Evolutionary conservation across 2,113 vertebrate species (phyloP), one percentile per base, ranked within the genome.

Genomic region (Sarotherodon lohbergeri): DNA sequence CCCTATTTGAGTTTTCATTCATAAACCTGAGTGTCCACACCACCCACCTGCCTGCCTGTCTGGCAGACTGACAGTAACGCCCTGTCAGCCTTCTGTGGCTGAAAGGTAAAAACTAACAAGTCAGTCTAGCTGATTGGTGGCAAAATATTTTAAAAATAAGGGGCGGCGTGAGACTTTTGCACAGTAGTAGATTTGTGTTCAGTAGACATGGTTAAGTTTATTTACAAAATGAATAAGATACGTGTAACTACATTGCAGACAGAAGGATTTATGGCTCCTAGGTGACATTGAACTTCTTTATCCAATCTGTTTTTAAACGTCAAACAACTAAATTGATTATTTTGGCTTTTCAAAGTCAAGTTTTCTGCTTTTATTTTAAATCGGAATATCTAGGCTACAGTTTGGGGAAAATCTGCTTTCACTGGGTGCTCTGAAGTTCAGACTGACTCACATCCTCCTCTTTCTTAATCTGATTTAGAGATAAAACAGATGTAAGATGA

Each of bases 1-100:
- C 5, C 55, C 12, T 27, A 1, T 8, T 59, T 59, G 7, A 29
- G 56, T 59, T 1, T 59, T 3, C 13, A 59, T 59, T 59, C 24
- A 59, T 29, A 0, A 59, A 29, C 56, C 0, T 59, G 24, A 29
- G 24, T 0, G 13, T 59, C 24, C 24, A 59, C 13, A 7, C 0
- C 56, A 16, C 56, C 24, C 56, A 16, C 24, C 24, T 14, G 13
- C 24, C 24, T 14, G 13, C 13, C 56, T 5, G 56, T 14, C 1
- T 57, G 55, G 0, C 14, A 7, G 56, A 29, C 13, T 59, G 56
- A 29, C 56, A 16, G 7, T 9, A 29, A 29, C 56, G 29, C 0
- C 11, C 5, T 13, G 22, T 24, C 54, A 56, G 54, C 11, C 22
- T 56, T 56, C 22, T 56, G 12, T 7, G 22, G 22, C 11, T 13